Base-by-base conservation (phyloP, 92 coral and sea anemone species). In the Muricea muricata region DNA sequence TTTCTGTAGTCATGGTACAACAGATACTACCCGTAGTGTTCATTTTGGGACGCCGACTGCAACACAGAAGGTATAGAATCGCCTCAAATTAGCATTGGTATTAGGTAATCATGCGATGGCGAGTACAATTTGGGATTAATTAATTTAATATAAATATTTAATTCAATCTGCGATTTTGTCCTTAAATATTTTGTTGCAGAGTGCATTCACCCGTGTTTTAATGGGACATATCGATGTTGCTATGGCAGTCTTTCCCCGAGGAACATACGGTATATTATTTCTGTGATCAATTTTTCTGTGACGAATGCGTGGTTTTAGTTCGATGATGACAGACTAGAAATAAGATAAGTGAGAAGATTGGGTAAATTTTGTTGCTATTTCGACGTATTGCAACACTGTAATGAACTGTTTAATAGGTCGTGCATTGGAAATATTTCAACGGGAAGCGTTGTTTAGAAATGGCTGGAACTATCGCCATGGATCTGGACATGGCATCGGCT, bases 401-500 rank as follows among this genome's bases (percentile, higher is more conserved):
- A 93, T 23, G 97, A 95, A 37, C 90, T 93, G 30, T 93, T 95
- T 54, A 95, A 95, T 52, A 87, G 99, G 45, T 57, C 92, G 98
- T 54, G 91, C 94, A 23, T 65, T 96, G 24, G 99, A 96, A 37
- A 91, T 96, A 28, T 96, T 96, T 75, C 98, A 98, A 50, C 89
- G 99, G 30, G 97, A 93, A 68, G 95, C 99, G 4, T 84, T 96
- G n/a, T 96, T 92, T 92, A 91, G 93, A 54, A 86, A 91, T 57
- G 99, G 99, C 4, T 87, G 92, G 58, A 94, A 96, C 60, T 96
- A 96, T 63, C 80, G 97, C 31, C 97, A 96, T 72, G 99, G 99
- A 14, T 93, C 99, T 11, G 99, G 99, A 9, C 99, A 96, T 39
- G 99, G 99, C 12, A 93, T 96, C 35, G 99, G 99, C 1, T 97